Evolutionary conservation across 1,140 invertebrate species (phyloP).

Genomic region (Microplitis mediator): DNA sequence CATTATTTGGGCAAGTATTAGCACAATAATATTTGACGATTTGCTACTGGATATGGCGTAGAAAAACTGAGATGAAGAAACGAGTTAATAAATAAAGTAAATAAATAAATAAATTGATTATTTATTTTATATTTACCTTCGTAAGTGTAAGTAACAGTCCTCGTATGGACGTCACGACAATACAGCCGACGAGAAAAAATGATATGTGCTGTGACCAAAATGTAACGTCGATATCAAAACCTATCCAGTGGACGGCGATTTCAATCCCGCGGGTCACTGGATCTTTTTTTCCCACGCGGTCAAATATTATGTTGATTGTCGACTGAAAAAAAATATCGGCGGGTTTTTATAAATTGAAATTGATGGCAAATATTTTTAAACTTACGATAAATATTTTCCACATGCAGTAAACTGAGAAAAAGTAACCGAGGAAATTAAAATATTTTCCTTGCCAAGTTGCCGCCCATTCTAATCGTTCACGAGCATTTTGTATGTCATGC

Average conservation of each 20-base stretch:
- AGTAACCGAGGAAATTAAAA: constrained; percentile 98
- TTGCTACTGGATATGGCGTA: constrained; percentile 99
- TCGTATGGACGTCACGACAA: constrained; percentile 96
- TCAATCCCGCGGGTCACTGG: constrained; percentile 96
- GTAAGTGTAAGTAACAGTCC: constrained; percentile 95
- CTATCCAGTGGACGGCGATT: constrained; percentile 97
- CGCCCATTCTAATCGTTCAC: constrained; percentile 92
- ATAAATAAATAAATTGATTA: constrained; percentile 7
- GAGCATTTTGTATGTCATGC: constrained; percentile 92
- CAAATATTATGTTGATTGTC: constrained; percentile 98
- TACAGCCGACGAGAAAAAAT: constrained; percentile 96
- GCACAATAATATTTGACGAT: constrained; percentile 97
- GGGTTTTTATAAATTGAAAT: constrained; percentile 20
- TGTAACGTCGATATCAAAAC: constrained; percentile 93
- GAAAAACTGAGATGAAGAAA: constrained; percentile 83
- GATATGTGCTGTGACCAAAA: constrained; percentile 99
- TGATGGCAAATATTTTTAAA: constrained; percentile 13
- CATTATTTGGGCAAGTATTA: constrained; percentile 98
- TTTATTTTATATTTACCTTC: constrained; percentile 72
- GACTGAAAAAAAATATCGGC: constrained; percentile 69
- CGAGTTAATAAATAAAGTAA: neutral
- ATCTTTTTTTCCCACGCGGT: constrained; percentile 97
- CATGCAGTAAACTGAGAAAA: constrained; percentile 97
- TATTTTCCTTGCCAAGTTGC: constrained; percentile 98
- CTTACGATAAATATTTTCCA: constrained; percentile 99